These are phyloP conservation scores for Heliconius cydno DNA, from an alignment of 2,888 invertebrate genomes.

Conservation along the genomic window DNA sequence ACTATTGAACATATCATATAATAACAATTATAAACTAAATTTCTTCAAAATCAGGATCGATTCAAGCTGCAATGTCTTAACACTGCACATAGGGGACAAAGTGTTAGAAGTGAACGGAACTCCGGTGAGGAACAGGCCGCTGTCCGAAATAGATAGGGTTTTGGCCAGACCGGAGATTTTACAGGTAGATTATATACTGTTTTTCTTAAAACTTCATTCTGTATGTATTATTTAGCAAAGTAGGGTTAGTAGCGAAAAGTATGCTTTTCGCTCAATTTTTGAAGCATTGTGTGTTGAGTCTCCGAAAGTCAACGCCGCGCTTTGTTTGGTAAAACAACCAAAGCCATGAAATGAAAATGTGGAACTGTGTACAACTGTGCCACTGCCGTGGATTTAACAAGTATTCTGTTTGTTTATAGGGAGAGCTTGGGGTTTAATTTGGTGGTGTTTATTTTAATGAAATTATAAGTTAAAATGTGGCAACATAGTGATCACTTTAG, in stretches of 20 bases:
- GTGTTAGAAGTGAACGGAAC: constrained; percentile 97
- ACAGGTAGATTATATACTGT: constrained; percentile 41
- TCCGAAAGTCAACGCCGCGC: not conserved
- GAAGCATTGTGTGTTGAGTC: too few relatives aligned
- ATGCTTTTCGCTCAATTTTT: too few relatives aligned
- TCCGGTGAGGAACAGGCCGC: constrained; percentile 90
- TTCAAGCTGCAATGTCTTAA: constrained; percentile 91
- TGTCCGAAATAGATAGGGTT: constrained; percentile 90
- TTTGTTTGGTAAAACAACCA: not conserved
- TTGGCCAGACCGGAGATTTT: constrained; percentile 45
- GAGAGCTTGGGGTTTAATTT: not conserved
- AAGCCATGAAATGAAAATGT: not conserved
- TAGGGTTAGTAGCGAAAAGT: too few relatives aligned
- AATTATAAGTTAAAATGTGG: too few relatives aligned
- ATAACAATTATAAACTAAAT: too few relatives aligned
- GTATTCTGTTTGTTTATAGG: too few relatives aligned
- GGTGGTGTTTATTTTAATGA: too few relatives aligned
- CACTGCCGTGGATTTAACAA: too few relatives aligned
- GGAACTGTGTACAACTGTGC: not conserved
- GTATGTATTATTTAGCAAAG: too few relatives aligned
- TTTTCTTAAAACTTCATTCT: too few relatives aligned
- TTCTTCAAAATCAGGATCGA: constrained; percentile 85
- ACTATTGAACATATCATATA: too few relatives aligned
- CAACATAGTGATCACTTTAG: too few relatives aligned
- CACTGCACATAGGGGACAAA: constrained; percentile 95